Base-by-base conservation (phyloP, 30 jellyfish, hydroid and myxozoan genomes). In the Aurelia coerulea region DNA sequence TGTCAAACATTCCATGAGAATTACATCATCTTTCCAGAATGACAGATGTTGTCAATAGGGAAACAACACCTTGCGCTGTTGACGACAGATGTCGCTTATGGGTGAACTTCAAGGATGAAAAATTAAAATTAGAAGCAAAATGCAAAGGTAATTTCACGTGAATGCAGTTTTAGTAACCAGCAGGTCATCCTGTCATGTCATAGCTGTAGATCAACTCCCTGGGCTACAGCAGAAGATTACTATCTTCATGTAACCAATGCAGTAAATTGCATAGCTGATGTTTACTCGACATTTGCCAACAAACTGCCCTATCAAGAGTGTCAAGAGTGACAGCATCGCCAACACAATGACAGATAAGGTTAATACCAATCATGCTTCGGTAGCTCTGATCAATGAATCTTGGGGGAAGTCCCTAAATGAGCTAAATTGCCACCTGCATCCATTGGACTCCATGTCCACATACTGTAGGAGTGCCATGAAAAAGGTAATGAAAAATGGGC, bases 351-450 rank as follows among this genome's bases (percentile, higher is more conserved):
- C 78, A 31, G 85, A 74, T 19, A 52, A 52, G 73, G 71, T 18
- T 50, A 74, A 75, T 49, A 49, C 73, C 85, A 74, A 74, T 53
- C 85, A 74, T 14, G 34, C 85, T 17, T 9, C 83, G 3, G 42
- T 67, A 19, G 33, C 41, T 18, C 83, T 73, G 18, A 33, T 79
- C 9, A 64, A 79, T 58, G 85, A 63, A 42, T 35, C 63, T 16
- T 79, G 89, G 89, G 81, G 85, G 35, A 68, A 79, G 33, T 39
- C 85, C 65, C 71, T 73, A 2, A 73, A 73, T 42, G 83, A 35
- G 71, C 72, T 73, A n/a, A 35, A 73, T 50, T 73, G 83, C 71
- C 72, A 73, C 72, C 72, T 35, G 23, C 83, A 73, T 32, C 78
- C 83, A 3, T 34, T 73, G 17, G 83, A 60, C 32, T 60, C 69